Conservation (phyloP, 2,113 vertebrate genomes). For the Sminthopsis crassicaudata region DNA sequence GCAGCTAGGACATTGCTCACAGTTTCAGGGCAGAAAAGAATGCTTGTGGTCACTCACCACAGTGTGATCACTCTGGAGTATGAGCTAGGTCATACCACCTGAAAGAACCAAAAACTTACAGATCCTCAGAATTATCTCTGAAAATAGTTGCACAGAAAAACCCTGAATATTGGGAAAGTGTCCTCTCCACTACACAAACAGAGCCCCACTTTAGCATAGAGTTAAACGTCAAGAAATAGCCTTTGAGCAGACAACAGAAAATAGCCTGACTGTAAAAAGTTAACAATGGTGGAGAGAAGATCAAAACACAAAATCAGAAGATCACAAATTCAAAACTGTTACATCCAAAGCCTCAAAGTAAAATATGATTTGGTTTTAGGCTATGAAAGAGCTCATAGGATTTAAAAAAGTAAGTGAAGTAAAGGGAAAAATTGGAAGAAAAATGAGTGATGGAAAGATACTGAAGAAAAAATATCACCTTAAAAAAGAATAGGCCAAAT, state of each 20-base stretch:
- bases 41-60: background rate
- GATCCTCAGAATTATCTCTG: background rate
- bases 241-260: background rate
- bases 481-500: background rate
- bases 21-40: background rate
- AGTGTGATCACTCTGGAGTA: background rate
- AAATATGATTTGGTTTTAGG: background rate
- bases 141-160: background rate
- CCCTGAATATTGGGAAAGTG: background rate
- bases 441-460: background rate
- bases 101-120: background rate
- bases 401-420: background rate
- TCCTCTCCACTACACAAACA: background rate
- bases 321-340: background rate
- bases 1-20: background rate
- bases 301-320: background rate
- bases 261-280: background rate
- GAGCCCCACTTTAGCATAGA: background rate
- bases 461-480: background rate
- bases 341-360: background rate
- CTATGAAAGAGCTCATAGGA: background rate
- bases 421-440: background rate
- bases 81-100: background rate
- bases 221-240: background rate
- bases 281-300: background rate